phyloP scores from a whole-genome alignment of 2,797 vertebrate species.

The Sebastes oblongus region DNA sequence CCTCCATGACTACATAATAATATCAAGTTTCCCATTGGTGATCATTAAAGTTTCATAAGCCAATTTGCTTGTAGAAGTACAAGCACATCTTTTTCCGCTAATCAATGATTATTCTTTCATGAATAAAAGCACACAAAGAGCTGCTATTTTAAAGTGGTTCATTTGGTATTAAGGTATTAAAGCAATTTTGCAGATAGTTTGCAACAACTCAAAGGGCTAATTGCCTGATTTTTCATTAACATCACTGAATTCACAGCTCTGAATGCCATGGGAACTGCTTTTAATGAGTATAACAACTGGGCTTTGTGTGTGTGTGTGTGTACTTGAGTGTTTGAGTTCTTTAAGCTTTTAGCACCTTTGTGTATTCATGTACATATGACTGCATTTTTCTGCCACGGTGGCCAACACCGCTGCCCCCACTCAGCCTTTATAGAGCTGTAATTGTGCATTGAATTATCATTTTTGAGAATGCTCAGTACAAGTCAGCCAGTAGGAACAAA shows the following conservation, averaged over 20 bases:
- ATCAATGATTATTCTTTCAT: background rate
- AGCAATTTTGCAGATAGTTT: conserved; percentile 28
- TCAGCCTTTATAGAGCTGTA: conserved; percentile 25
- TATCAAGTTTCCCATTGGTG: conserved; percentile 1
- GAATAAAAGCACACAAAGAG: background rate
- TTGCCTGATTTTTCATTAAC: conserved; percentile 39
- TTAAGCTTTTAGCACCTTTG: background rate
- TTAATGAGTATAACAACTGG: background rate
- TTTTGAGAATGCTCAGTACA: conserved; percentile 10
- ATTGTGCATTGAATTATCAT: conserved; percentile 24
- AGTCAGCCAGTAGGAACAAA: conserved; percentile 21
- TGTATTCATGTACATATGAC: background rate
- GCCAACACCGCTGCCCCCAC: background rate
- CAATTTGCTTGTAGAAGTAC: conserved; percentile 1
- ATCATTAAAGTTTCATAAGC: conserved; percentile 38
- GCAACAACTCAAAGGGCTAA: conserved; percentile 30
- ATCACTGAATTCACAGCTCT: conserved; percentile 8
- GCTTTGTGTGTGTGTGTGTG: background rate
- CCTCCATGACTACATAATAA: background rate
- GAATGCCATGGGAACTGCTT: conserved; percentile 41
- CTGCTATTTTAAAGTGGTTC: background rate
- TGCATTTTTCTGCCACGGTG: background rate
- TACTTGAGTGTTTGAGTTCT: background rate
- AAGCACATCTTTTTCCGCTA: background rate
- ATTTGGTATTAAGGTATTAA: background rate